Evolutionary conservation across 2,888 invertebrate genomes (phyloP).

Genomic region (Drosophila ezoana): DNA sequence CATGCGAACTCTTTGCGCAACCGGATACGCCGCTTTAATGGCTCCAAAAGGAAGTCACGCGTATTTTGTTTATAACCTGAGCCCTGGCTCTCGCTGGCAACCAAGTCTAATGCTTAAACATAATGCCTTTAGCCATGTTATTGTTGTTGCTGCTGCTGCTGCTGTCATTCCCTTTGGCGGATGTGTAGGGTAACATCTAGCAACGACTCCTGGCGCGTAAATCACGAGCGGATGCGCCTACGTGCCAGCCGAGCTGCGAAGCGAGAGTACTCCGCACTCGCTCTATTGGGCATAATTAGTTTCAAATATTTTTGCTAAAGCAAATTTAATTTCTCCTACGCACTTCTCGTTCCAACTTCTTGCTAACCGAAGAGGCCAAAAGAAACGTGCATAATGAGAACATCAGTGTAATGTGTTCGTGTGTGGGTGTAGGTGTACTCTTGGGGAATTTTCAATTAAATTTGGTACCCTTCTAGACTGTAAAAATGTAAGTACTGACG

Average conservation of each 20-base stretch:
- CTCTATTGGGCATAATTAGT: constrained; percentile 80
- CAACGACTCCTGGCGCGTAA: constrained; percentile 47
- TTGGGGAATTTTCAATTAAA: constrained; percentile 62
- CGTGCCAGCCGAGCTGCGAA: constrained; percentile 44
- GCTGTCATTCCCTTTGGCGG: constrained; percentile 30
- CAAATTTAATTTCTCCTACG: constrained; percentile 70
- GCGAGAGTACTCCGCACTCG: constrained; percentile 42
- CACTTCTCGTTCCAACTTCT: constrained; percentile 38
- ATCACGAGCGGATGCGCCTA: constrained; percentile 71
- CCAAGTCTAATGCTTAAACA: constrained; percentile 66
- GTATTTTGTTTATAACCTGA: constrained; percentile 77
- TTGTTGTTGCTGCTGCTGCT: constrained; percentile 11
- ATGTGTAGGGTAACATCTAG: constrained; percentile 25
- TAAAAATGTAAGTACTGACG: not conserved
- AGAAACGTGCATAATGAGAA: constrained; percentile 38
- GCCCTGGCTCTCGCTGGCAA: constrained; percentile 31
- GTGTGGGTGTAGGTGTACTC: constrained; percentile 13
- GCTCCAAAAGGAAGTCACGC: constrained; percentile 80
- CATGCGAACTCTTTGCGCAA: constrained; percentile 53
- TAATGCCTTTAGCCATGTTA: constrained; percentile 53
- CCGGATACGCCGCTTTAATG: constrained; percentile 81
- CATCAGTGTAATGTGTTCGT: constrained; percentile 35
- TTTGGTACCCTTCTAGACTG: constrained; percentile 29
- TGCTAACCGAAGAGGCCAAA: constrained; percentile 4
- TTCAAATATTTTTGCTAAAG: constrained; percentile 73